Evolutionary conservation across 1,140 invertebrate species (phyloP).

Genomic region (Nomia melanderi): DNA sequence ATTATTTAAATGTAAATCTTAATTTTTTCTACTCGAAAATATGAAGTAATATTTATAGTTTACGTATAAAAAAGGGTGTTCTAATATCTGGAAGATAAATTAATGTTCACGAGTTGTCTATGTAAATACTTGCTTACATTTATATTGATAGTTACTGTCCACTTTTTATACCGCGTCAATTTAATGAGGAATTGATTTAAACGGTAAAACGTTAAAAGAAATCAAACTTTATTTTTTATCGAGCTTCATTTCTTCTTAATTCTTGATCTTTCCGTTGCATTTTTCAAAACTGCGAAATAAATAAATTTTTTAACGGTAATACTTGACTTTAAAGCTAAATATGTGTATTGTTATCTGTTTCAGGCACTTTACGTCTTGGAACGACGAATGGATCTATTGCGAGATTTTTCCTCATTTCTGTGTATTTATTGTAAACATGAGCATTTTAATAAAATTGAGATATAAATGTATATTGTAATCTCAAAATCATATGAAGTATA

Average conservation of each 20-base stretch:
- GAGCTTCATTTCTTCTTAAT: not conserved
- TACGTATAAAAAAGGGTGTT: not conserved
- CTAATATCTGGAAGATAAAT: not conserved
- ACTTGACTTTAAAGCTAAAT: slow-evolving; percentile 11
- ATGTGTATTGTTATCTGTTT: slow-evolving; percentile 28
- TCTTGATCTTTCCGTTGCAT: not conserved
- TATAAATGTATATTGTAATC: slow-evolving; percentile 27
- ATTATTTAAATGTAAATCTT: not conserved
- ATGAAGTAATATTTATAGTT: not conserved
- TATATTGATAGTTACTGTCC: too few relatives aligned
- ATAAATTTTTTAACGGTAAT: slow-evolving; percentile 15
- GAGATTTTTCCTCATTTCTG: slow-evolving; percentile 28
- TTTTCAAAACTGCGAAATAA: not conserved
- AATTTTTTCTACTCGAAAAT: not conserved
- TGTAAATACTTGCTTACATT: not conserved
- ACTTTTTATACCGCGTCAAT: not conserved
- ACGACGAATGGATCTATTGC: slow-evolving; percentile 24
- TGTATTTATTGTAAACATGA: slow-evolving; percentile 49
- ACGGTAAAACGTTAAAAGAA: too few relatives aligned
- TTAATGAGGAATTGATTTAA: not conserved
- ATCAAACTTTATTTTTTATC: too few relatives aligned
- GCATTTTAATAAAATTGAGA: slow-evolving; percentile 50
- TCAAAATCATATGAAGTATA: not conserved
- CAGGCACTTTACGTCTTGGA: slow-evolving; percentile 26
- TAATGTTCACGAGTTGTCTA: not conserved